Evolutionary conservation across 2,888 invertebrate species (phyloP).

Genomic region (Hemicrepidius hirtus): DNA sequence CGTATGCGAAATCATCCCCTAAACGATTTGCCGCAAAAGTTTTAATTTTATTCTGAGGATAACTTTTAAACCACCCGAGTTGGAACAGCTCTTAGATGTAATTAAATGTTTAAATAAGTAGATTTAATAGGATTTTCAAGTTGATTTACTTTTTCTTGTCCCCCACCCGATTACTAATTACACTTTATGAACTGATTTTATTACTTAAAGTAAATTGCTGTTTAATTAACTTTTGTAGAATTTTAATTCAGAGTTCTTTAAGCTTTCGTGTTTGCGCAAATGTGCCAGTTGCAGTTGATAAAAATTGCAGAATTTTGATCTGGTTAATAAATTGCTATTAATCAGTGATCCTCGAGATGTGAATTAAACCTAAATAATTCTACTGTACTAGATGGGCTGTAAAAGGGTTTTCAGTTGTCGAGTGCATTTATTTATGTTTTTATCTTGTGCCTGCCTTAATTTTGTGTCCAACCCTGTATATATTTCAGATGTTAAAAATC

Average conservation of each 20-base stretch:
- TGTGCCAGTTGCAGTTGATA: too few species aligned
- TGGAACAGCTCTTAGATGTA: constrained; percentile 61
- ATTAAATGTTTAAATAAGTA: constrained; percentile 67
- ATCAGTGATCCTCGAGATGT: too few species aligned
- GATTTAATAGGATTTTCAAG: constrained; percentile 65
- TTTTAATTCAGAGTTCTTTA: not conserved
- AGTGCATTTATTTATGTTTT: too few species aligned
- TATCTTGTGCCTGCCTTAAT: too few species aligned
- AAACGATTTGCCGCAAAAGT: constrained; percentile 53
- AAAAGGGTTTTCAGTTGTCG: too few species aligned
- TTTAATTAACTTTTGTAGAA: constrained; percentile 39
- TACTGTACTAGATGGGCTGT: too few species aligned
- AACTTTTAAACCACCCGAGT: constrained; percentile 59
- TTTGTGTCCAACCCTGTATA: too few species aligned
- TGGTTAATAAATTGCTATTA: too few species aligned
- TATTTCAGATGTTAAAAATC: too few species aligned
- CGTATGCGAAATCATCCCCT: constrained; percentile 20
- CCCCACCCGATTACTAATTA: constrained; percentile 63
- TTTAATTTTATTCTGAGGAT: constrained; percentile 63
- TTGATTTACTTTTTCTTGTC: constrained; percentile 64
- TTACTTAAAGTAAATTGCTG: constrained; percentile 43
- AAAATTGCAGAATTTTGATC: too few species aligned
- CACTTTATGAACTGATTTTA: constrained; percentile 59
- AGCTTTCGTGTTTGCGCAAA: too few species aligned
- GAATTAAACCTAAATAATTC: too few species aligned